phyloP scores from a whole-genome alignment of 2,797 vertebrate species.

The Menidia menidia region DNA sequence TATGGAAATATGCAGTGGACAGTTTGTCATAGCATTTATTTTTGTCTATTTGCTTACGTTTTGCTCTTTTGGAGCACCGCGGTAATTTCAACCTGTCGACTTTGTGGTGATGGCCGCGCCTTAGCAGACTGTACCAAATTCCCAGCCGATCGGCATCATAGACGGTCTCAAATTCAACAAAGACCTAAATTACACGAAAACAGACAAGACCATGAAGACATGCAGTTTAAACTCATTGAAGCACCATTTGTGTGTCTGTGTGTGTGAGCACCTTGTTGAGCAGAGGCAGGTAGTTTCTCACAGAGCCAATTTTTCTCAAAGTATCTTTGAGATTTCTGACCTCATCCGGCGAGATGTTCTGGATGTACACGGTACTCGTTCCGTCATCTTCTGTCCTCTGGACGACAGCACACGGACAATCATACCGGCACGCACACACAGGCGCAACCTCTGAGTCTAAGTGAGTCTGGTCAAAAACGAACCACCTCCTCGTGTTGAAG shows the following conservation, averaged over 20 bases:
- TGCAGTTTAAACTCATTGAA: background rate
- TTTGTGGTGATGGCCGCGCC: background rate
- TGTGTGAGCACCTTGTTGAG: constrained; percentile 66
- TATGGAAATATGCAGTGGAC: too few relatives aligned
- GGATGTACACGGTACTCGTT: constrained; percentile 31
- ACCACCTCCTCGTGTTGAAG: background rate
- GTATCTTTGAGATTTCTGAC: constrained; percentile 1
- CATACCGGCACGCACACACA: background rate
- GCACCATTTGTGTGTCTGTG: background rate
- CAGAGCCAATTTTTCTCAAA: background rate
- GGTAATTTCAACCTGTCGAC: constrained; percentile 35
- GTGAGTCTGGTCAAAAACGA: background rate
- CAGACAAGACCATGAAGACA: background rate
- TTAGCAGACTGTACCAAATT: constrained; percentile 61
- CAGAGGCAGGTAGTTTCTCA: constrained; percentile 64
- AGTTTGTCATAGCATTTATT: background rate
- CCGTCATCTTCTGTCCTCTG: accelerated
- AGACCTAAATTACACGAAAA: constrained; percentile 48
- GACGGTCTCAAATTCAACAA: constrained; percentile 47
- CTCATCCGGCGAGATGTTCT: constrained; percentile 39
- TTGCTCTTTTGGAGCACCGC: background rate
- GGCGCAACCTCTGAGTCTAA: too few relatives aligned
- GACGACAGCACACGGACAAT: background rate
- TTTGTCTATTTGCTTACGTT: constrained; percentile 5
- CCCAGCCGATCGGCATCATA: constrained; percentile 57